These are phyloP conservation scores for Nycticebus coucang DNA, from an alignment of 2,113 vertebrate species.

Conservation along the genomic window DNA sequence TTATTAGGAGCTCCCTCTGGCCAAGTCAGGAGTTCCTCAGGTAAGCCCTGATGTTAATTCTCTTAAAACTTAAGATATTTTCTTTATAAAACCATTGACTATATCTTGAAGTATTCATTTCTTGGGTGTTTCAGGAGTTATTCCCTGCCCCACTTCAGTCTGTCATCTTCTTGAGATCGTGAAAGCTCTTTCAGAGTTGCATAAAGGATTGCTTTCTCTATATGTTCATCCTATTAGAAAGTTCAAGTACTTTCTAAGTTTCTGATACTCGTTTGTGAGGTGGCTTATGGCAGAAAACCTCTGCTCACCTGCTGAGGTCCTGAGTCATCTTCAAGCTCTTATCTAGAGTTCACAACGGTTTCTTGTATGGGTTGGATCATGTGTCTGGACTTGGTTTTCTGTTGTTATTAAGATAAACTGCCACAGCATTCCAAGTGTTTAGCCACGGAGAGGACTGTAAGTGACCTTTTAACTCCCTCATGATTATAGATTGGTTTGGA, in stretches of 20 bases:
- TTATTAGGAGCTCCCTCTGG: constrained; percentile 74
- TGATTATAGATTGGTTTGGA: not conserved
- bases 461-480: not conserved
- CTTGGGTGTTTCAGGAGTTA: not conserved
- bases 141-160: not conserved
- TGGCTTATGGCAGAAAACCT: not conserved
- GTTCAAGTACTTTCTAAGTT: not conserved
- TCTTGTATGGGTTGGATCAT: not conserved
- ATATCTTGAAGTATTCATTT: not conserved
- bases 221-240: not conserved
- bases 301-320: constrained; percentile 16
- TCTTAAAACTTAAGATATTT: constrained; percentile 51
- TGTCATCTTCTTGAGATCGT: not conserved
- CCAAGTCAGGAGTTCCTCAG: constrained; percentile 74
- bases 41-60: constrained; percentile 67
- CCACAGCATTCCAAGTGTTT: not conserved
- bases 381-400: constrained; percentile 15
- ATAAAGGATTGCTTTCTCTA: not conserved
- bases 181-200: not conserved
- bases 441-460: not conserved
- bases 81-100: constrained; percentile 31
- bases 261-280: not conserved
- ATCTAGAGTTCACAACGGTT: not conserved
- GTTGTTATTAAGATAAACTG: not conserved
- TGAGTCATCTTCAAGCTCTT: not conserved